phyloP scores from a whole-genome alignment of 2,888 invertebrate genomes.

The Ormyrus nitidulus region DNA sequence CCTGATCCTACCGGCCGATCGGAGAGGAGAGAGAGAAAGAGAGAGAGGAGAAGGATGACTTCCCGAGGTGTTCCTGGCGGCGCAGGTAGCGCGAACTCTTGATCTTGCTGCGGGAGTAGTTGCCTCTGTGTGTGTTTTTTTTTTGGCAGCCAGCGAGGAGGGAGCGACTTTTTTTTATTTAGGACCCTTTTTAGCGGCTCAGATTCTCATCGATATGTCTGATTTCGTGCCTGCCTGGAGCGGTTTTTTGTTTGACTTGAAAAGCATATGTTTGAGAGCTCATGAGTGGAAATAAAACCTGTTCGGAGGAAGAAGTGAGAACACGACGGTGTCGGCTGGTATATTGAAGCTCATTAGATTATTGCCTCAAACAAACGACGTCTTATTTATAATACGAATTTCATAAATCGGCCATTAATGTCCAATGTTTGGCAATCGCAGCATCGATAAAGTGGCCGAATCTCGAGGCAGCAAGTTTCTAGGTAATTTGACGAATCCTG shows the following conservation, averaged over 20 bases:
- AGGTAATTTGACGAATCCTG: background rate
- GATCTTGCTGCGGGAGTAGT: slow-evolving; percentile 26
- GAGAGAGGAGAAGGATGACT: slow-evolving; percentile 35
- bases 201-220: slow-evolving; percentile 14
- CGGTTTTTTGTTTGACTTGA: slow-evolving; percentile 5
- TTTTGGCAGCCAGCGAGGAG: background rate
- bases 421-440: too few species aligned
- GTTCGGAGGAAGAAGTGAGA: too few species aligned
- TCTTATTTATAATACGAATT: too few species aligned
- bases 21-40: slow-evolving; percentile 37
- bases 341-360: too few species aligned
- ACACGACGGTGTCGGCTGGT: too few species aligned
- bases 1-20: slow-evolving; percentile 23
- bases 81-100: slow-evolving; percentile 45
- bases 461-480: too few species aligned
- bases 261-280: too few species aligned
- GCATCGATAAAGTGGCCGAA: too few species aligned
- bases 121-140: background rate
- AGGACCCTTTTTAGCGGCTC: background rate
- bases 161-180: too few species aligned
- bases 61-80: slow-evolving; percentile 41
- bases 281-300: too few species aligned
- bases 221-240: background rate
- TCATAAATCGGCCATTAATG: too few species aligned
- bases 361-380: too few species aligned